These are phyloP conservation scores for Muscina levida DNA, from an alignment of 2,888 invertebrate genomes.

Conservation along the genomic window DNA sequence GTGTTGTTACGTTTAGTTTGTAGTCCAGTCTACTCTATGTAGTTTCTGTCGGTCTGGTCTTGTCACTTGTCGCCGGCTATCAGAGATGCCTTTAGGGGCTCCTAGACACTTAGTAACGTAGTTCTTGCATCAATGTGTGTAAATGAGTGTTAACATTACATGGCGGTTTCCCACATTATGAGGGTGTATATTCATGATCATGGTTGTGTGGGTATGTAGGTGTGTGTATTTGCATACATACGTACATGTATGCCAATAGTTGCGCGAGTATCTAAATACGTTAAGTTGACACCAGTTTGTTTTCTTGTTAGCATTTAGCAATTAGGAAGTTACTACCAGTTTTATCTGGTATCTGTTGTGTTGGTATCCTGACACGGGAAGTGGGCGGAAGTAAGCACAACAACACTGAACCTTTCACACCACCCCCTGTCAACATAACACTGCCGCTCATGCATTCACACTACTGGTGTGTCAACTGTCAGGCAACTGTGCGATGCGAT, in stretches of 20 bases:
- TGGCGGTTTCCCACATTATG: background rate
- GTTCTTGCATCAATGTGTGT: background rate
- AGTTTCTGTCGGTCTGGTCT: no score
- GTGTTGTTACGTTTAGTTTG: no score
- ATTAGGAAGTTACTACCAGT: constrained; percentile 29
- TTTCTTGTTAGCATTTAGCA: constrained; percentile 25
- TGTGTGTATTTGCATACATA: background rate
- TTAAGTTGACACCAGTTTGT: background rate
- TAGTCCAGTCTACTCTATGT: no score
- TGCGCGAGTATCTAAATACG: background rate
- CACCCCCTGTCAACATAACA: background rate
- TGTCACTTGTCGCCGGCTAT: background rate
- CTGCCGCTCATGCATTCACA: background rate
- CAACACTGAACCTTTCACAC: background rate
- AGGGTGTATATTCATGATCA: background rate
- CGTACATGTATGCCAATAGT: background rate
- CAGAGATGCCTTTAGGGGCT: background rate
- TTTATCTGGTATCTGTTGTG: no score
- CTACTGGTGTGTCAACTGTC: constrained; percentile 33
- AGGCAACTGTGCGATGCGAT: constrained; percentile 18
- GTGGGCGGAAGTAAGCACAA: background rate
- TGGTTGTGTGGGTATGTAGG: background rate
- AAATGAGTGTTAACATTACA: background rate
- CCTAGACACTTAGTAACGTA: background rate
- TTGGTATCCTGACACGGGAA: background rate